Evolutionary conservation across 1,140 invertebrate genomes (phyloP).

Genomic region (Physella acuta): DNA sequence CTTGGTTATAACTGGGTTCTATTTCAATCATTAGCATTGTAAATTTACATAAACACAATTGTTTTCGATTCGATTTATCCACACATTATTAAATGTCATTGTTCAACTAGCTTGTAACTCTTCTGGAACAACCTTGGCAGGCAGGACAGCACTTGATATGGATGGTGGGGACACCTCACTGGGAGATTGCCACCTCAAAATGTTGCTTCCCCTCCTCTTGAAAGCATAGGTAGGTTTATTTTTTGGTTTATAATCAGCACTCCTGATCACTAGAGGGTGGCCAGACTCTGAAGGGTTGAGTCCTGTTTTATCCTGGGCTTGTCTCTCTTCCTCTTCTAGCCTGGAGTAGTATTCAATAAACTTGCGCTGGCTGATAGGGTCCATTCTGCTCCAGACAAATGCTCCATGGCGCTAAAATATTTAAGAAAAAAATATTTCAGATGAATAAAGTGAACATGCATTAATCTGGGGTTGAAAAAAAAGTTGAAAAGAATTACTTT

Average conservation of each 20-base stretch:
- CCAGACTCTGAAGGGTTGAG: neutral
- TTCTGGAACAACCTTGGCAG: no score
- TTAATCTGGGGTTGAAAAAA: constrained; percentile 3
- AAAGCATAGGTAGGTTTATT: neutral
- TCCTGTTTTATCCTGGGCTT: neutral
- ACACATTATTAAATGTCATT: neutral
- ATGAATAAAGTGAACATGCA: neutral
- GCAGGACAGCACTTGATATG: no score
- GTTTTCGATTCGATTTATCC: neutral
- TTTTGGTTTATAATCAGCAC: neutral
- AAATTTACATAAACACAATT: neutral
- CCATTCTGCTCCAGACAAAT: constrained; percentile 50
- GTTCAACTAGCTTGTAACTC: neutral
- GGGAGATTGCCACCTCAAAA: neutral
- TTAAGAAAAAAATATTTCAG: constrained; percentile 18
- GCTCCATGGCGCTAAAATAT: constrained; percentile 46
- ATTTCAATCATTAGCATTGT: no score
- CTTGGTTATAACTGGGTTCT: no score
- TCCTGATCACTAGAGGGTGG: constrained; percentile 8
- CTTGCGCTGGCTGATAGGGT: constrained; percentile 31
- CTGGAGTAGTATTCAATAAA: constrained; percentile 37
- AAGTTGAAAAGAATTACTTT: constrained; percentile 6
- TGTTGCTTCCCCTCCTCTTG: constrained; percentile 2
- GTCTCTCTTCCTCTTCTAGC: constrained; percentile 18
- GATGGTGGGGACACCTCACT: no score